Evolutionary conservation across 2,888 invertebrate species (phyloP), one percentile per base, ranked within the genome.

Genomic region (Tridacna gigas): DNA sequence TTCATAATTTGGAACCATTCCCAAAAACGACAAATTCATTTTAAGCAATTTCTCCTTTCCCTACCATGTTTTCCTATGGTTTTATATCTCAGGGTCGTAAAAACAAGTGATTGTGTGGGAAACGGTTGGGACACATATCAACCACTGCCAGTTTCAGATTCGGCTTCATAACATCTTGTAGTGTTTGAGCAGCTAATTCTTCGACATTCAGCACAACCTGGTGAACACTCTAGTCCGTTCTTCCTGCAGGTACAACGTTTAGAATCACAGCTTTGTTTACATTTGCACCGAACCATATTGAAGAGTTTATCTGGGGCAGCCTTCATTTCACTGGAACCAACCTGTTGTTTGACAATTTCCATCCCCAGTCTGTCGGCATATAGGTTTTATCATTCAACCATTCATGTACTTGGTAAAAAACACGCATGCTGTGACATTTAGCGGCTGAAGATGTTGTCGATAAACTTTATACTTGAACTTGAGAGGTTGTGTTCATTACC

Each of bases 361-460:
- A 89, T 28, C 90, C 90, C 84, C 83, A 90, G n/a, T 88, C 84
- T 9, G 47, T 13, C 20, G 86, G 79, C n/a, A n/a, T n/a, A n/a
- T n/a, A n/a, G n/a, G n/a, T n/a, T n/a, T n/a, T n/a, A n/a, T n/a
- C n/a, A n/a, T n/a, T 56, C 12, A 67, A 80, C 91, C 89, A 90
- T n/a, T 25, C 18, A 60, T 89, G 87, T 4, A 88, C 80, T 83
- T 90, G 91, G 22, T 67, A 66, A 78, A 86, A 90, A 9, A 86
- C 88, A 26, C 90, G 56, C 11, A 80, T 25, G 63, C 79, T 78
- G 73, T 91, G 90, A 48, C 75, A 86, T 26, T 65, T 71, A 15
- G 89, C 83, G 25, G 91, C 84, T 75, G 76, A 82, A 60, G 86
- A 47, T 47, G 91, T 90, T 66, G 91, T 90, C 25, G 90, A 90